These are phyloP conservation scores for Pollenia griseotomentosa DNA, from an alignment of 2,888 invertebrate species.

Conservation along the genomic window DNA sequence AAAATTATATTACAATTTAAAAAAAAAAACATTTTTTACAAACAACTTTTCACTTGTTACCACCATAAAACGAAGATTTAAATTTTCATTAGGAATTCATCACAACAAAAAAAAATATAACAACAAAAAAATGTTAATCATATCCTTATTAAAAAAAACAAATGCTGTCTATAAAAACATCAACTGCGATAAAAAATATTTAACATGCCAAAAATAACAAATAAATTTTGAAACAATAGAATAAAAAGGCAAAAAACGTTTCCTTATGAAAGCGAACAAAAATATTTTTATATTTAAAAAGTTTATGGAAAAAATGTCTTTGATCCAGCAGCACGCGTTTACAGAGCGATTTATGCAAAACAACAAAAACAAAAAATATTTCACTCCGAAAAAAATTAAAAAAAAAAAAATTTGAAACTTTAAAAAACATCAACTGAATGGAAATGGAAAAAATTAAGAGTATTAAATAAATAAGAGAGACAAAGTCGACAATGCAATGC, in stretches of 20 bases:
- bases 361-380: constrained; percentile 29
- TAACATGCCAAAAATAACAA: constrained; percentile 52
- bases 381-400: constrained; percentile 15
- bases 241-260: constrained; percentile 3
- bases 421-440: neutral
- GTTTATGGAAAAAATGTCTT: constrained; percentile 64
- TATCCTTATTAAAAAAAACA: constrained; percentile 23
- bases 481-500: no score
- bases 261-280: neutral
- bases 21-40: constrained; percentile 31
- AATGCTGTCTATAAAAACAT: constrained; percentile 28
- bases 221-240: constrained; percentile 42
- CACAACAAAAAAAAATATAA: neutral
- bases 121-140: constrained; percentile 35
- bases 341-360: constrained; percentile 47
- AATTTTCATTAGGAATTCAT: constrained; percentile 37
- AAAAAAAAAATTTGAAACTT: constrained; percentile 33
- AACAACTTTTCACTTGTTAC: constrained; percentile 13
- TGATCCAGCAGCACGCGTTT: constrained; percentile 54
- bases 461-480: neutral
- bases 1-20: neutral
- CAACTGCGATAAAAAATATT: constrained; percentile 41
- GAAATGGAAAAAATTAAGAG: neutral
- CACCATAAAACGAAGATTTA: constrained; percentile 5
- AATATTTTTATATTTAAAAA: constrained; percentile 33